Evolutionary conservation across 2,888 invertebrate species (phyloP).

Genomic region (Metellina segmentata): DNA sequence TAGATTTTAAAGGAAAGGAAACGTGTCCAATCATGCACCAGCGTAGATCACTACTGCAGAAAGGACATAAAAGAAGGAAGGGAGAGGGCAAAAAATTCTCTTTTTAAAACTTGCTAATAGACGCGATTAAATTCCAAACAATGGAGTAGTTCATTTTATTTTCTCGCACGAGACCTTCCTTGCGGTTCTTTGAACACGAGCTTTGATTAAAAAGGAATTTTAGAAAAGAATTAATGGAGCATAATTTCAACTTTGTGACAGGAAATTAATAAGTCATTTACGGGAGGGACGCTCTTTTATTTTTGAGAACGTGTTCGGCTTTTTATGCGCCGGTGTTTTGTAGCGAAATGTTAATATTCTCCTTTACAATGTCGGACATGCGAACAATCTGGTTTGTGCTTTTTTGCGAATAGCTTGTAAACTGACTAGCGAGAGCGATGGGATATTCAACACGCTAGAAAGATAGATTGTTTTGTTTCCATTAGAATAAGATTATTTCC

Average conservation of each 20-base stretch:
- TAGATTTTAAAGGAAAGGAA: slow-evolving; percentile 8
- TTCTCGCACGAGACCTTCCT: not conserved
- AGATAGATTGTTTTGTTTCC: too few relatives aligned
- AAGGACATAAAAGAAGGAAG: not conserved
- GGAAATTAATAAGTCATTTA: slow-evolving; percentile 45
- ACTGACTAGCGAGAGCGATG: too few relatives aligned
- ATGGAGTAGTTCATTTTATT: slow-evolving; percentile 12
- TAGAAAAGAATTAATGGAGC: slow-evolving; percentile 45
- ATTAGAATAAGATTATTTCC: too few relatives aligned
- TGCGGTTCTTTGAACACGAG: not conserved
- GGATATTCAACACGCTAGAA: too few relatives aligned
- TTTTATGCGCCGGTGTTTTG: not conserved
- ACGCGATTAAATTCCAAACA: slow-evolving; percentile 51
- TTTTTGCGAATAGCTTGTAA: not conserved
- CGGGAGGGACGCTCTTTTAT: not conserved
- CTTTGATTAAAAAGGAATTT: slow-evolving; percentile 48
- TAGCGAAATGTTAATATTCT: not conserved
- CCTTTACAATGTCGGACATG: not conserved
- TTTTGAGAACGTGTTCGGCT: not conserved
- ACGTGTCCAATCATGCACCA: slow-evolving; percentile 7
- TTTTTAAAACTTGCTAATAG: slow-evolving; percentile 20
- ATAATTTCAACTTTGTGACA: slow-evolving; percentile 44
- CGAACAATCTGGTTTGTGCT: not conserved
- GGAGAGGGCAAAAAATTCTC: not conserved
- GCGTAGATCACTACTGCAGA: not conserved